phyloP scores from a whole-genome alignment of 2,797 vertebrate species.

The Bovichtus diacanthus region DNA sequence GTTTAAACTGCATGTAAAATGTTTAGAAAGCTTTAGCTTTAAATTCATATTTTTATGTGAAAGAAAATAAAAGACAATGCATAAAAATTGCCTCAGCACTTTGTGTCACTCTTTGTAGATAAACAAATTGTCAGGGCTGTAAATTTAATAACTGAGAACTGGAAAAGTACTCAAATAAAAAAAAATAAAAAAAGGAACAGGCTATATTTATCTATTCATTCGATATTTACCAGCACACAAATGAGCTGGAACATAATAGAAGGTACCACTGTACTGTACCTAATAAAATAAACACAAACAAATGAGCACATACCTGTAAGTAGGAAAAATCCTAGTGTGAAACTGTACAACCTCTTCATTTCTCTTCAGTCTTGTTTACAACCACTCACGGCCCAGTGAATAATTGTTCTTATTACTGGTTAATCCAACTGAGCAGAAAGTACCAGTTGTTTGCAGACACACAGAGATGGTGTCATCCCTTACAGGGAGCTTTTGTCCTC shows the following conservation, averaged over 20 bases:
- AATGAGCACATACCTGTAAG: conserved; percentile 58
- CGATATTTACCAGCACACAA: not conserved
- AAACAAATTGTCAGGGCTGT: not conserved
- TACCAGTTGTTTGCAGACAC: conserved; percentile 55
- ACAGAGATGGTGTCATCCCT: conserved; percentile 52
- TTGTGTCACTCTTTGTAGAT: not conserved
- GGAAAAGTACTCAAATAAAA: not conserved
- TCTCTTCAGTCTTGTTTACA: conserved; percentile 37
- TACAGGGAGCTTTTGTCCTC: conserved; percentile 57
- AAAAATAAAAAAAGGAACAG: too few relatives aligned
- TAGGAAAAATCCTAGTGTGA: conserved; percentile 56
- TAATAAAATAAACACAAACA: not conserved
- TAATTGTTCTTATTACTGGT: conserved; percentile 36
- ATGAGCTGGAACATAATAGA: not conserved
- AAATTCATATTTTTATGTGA: not conserved
- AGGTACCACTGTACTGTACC: not conserved
- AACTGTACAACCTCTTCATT: conserved; percentile 52
- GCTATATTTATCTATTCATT: not conserved
- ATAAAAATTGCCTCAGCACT: not conserved
- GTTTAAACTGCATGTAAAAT: not conserved
- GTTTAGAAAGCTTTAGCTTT: not conserved
- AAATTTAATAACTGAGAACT: not conserved
- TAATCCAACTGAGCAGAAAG: conserved; percentile 53
- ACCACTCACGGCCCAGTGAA: conserved; percentile 9
- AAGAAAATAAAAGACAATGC: not conserved